Percentiles rank a stretch among this genome's conserved stretches.
These are phyloP conservation scores for Meganola albula DNA, from an alignment of 2,888 invertebrate genomes.

Conservation along the genomic window DNA sequence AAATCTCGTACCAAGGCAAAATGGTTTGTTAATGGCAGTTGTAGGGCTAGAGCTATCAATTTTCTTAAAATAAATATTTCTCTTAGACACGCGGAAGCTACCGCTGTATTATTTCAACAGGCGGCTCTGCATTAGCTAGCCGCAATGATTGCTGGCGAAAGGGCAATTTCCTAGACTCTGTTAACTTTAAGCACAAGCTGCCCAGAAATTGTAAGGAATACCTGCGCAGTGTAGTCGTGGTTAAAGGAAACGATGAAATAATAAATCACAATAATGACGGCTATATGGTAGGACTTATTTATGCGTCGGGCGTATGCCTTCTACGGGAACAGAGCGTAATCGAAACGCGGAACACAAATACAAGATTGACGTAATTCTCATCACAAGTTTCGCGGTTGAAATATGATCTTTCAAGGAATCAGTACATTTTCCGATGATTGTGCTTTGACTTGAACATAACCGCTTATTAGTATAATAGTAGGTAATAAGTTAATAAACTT, in stretches of 20 bases:
- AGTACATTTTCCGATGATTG: no score
- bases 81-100: constrained; percentile 63
- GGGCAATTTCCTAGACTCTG: constrained; percentile 65
- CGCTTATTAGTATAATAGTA: no score
- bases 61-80: constrained; percentile 67
- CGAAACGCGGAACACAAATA: no score
- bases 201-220: constrained; percentile 52
- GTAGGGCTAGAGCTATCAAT: constrained; percentile 53
- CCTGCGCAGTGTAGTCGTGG: constrained; percentile 45
- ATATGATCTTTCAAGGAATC: no score
- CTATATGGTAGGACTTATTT: constrained; percentile 34
- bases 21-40: constrained; percentile 46
- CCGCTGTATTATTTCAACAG: constrained; percentile 59
- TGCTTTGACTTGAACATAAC: no score
- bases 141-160: constrained; percentile 62
- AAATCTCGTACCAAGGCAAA: no score
- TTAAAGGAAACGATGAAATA: constrained; percentile 55
- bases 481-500: no score
- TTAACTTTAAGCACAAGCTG: constrained; percentile 60
- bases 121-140: constrained; percentile 54
- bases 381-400: no score
- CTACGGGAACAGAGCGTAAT: no score
- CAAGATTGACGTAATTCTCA: no score
- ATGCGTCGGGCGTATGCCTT: constrained; percentile 24
- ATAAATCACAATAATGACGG: constrained; percentile 59